Percentiles rank a stretch among this genome's conserved stretches.
phyloP scores from a whole-genome alignment of 2,797 vertebrate genomes.

The Leptatherina wallacei region DNA sequence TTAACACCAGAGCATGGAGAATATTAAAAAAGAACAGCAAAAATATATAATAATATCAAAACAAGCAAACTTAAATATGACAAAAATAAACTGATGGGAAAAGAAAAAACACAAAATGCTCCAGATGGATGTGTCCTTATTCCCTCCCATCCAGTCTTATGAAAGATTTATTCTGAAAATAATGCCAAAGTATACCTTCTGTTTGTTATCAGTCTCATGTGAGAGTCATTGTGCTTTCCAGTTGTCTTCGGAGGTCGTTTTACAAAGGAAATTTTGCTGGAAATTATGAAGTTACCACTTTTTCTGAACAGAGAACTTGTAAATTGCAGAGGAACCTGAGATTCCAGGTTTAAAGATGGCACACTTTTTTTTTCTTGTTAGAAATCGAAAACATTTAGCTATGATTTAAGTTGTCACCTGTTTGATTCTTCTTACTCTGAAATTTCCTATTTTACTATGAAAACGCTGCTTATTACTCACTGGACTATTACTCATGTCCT shows the following conservation, averaged over 20 bases:
- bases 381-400: too few species aligned
- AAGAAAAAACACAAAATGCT: constrained; percentile 25
- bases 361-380: too few species aligned
- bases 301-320: too few species aligned
- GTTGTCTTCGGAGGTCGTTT: neutral
- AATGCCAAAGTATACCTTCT: neutral
- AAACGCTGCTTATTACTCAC: too few species aligned
- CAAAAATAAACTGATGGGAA: constrained; percentile 42
- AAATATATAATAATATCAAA: constrained; percentile 48
- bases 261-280: too few species aligned
- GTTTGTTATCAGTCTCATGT: neutral
- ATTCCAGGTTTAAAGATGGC: too few species aligned
- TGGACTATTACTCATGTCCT: too few species aligned
- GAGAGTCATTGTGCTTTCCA: neutral
- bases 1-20: constrained; percentile 44
- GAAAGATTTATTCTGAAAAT: neutral
- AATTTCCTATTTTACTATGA: too few species aligned
- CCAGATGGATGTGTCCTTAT: neutral
- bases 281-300: too few species aligned
- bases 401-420: too few species aligned
- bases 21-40: constrained; percentile 14
- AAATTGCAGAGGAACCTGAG: too few species aligned
- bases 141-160: constrained; percentile 2
- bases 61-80: constrained; percentile 48
- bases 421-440: too few species aligned